Base-by-base conservation (phyloP, 2,888 invertebrate species). In the Caenorhabditis sp. region DNA sequence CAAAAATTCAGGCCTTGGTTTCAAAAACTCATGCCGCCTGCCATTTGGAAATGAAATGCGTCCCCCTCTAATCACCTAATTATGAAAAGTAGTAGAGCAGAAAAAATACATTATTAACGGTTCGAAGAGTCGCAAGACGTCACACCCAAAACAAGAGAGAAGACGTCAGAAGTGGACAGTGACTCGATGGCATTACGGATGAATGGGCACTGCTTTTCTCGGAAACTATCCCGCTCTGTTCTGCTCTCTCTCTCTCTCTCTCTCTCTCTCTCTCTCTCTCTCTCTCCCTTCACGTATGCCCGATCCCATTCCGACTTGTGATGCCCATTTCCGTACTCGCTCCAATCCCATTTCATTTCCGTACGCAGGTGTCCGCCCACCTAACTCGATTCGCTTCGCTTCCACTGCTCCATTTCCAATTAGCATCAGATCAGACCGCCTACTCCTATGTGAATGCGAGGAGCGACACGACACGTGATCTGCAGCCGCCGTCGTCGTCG, bases 361-460 rank as follows among this genome's bases (percentile, higher is more conserved):
- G 17, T 17, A 15, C 15, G 50, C 48, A 50, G 48, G 66, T 66
- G 56, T 24, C 52, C 30, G 30, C 7, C 32, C 27, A 11, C 30
- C 43, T 41, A 59, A 68, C 52, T 26, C 52, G 58, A 58, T 68
- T 68, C 48, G 9, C 5, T 15, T 48, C 15, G 2, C 22, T 24
- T 24, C 8, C 41, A 22, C 24, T 39, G 39, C 55, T 56, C 39
- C 39, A 22, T 24, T 41, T 70, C 27, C 59, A 61, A 59, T 70
- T 70, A 59, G 70, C 48, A 32, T n/a, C 55, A 71, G 61, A 62
- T 71, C 71, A 71, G 55, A 62, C 72, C 73, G 58, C 63, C 73
- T 62, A 55, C 58, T 72, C 65, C 73, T 73, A 65, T 73, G 73
- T 73, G 73, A 73, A 73, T 73, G 73, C 62, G 45, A 58, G 52